Base-by-base conservation (phyloP, 2,113 vertebrate species). In the Tragelaphus strepsiceros region DNA sequence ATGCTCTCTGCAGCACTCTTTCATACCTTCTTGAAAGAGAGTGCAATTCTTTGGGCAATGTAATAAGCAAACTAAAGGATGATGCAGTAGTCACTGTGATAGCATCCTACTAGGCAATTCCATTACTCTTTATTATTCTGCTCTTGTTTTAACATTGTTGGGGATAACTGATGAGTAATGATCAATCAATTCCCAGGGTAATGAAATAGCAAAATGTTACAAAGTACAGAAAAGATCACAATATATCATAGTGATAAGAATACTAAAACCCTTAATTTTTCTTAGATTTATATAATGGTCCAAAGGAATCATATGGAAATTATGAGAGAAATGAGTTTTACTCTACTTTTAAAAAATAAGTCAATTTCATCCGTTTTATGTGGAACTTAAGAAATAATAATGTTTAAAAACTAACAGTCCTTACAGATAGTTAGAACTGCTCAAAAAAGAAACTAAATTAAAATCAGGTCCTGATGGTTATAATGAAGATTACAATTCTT, bases 381-480 rank as follows among this genome's bases (percentile, higher is more conserved):
- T 71, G 35, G 80, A 94, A 95, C 16, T 32, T 78, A 78, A 94
- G 19, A 71, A 96, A 81, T 26, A 97, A 86, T 81, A 59, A 94
- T 94, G 49, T 89, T 89, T 74, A 94, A 67, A 92, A 91, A 88
- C 77, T 32, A 89, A 54, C 56, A 90, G 43, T 87, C 51, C 46
- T 91, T 39, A 88, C 17, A 54, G 90, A 92, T 19, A 93, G 51
- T 78, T 81, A 78, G 16, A 96, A 90, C 28, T 54, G 10, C 51
- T 94, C 9, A 85, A 54, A 95, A 95, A 89, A 74, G 53, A 82
- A 58, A 53, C 61, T 64, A 90, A 92, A 80, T 51, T 88, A 90
- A 97, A 96, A 97, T 59, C 85, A 22, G 67, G 22, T 84, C 74
- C 67, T 88, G 59, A 94, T 93, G n/a, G n/a, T 67, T 96, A 56